Conservation (phyloP, 1,140 invertebrate genomes). For the Piezodorus guildinii region DNA sequence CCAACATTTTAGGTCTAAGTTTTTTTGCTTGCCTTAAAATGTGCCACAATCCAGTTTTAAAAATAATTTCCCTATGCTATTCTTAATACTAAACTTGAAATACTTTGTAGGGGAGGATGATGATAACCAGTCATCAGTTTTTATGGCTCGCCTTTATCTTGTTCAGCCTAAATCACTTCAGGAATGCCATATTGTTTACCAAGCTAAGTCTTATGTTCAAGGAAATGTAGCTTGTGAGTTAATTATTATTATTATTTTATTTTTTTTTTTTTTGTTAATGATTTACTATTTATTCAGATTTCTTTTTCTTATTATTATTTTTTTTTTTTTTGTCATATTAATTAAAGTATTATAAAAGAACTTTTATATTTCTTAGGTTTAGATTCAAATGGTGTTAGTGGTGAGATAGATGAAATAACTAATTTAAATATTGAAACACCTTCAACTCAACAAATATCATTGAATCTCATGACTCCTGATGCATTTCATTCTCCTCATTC, state of each 20-base stretch:
- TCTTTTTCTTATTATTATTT: not conserved
- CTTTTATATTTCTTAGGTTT: not conserved
- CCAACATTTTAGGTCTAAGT: too few relatives aligned
- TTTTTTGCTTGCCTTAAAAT: too few relatives aligned
- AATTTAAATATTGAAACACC: not conserved
- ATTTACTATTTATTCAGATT: too few relatives aligned
- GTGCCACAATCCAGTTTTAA: too few relatives aligned
- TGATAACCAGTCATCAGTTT: constrained; percentile 34
- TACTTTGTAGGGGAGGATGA: constrained; percentile 29
- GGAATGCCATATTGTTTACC: constrained; percentile 69
- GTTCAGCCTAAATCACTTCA: constrained; percentile 82
- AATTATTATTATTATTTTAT: not conserved
- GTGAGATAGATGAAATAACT: not conserved
- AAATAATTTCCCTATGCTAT: not conserved
- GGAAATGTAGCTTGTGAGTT: not conserved
- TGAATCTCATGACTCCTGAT: constrained; percentile 75
- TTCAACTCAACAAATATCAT: not conserved
- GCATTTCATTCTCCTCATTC: constrained; percentile 54
- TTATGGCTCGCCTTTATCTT: constrained; percentile 63
- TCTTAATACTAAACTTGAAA: too few relatives aligned
- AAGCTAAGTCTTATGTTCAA: constrained; percentile 34
- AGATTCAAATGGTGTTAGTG: not conserved
- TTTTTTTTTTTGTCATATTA: not conserved
- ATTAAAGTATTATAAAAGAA: not conserved
- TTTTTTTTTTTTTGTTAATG: not conserved